phyloP scores from a whole-genome alignment of 2,888 invertebrate species.

The Hedychridium roseum region DNA sequence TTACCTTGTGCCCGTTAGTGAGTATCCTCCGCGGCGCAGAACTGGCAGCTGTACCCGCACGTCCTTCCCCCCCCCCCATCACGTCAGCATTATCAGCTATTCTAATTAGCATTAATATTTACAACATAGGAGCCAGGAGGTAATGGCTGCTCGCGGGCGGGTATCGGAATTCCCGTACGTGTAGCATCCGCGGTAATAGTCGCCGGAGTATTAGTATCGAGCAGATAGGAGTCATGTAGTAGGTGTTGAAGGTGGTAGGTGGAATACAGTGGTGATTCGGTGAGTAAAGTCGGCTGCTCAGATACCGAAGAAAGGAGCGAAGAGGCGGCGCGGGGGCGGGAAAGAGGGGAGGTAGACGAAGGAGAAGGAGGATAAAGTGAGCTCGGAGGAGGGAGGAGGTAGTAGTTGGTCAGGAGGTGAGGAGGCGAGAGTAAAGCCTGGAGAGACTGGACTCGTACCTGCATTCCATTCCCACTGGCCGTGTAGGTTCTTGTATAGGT shows the following conservation, averaged over 20 bases:
- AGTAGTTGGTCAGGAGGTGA: constrained; percentile 41
- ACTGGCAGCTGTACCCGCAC: no score
- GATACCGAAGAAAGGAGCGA: constrained; percentile 14
- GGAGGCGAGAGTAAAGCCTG: constrained; percentile 44
- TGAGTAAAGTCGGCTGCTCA: constrained; percentile 37
- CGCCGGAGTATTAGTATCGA: constrained; percentile 18
- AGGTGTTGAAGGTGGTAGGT: constrained; percentile 32
- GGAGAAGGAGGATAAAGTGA: constrained; percentile 9
- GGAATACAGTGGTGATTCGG: constrained; percentile 43
- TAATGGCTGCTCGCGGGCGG: no score
- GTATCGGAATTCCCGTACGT: no score
- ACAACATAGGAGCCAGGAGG: no score
- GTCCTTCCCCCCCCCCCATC: no score
- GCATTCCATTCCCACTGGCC: constrained; percentile 64
- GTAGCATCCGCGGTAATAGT: constrained; percentile 13
- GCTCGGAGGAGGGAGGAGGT: constrained; percentile 22
- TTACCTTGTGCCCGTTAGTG: no score
- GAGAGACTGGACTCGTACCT: constrained; percentile 60
- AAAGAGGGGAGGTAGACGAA: constrained; percentile 16
- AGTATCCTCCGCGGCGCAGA: no score
- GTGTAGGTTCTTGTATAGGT: constrained; percentile 61
- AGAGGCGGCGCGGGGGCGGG: constrained; percentile 13
- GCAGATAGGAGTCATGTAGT: constrained; percentile 19
- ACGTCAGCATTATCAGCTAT: no score
- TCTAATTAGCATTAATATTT: no score